Base-by-base conservation (phyloP, 2,797 vertebrate species). In the Catamblyrhynchus diadema region DNA sequence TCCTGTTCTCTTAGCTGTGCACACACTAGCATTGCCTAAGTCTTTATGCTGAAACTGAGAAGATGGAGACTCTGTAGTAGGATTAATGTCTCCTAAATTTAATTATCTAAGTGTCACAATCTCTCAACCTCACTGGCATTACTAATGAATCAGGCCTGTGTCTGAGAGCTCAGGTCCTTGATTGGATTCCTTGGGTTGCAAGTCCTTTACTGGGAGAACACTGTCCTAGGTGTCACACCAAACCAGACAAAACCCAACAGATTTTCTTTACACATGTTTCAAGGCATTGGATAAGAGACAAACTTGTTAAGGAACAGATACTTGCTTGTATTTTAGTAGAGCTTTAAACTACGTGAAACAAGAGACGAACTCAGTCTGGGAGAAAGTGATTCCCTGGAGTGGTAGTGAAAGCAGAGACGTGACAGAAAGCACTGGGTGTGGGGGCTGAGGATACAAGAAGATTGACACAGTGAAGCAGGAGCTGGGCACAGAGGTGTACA, bases 341-440 rank as follows among this genome's bases (percentile, higher is more conserved):
- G 19, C 2, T 79, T 66, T 77, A 59, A 81, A 62, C 7, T 69
- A 23, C 6, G 5, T 60, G 37, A 33, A 88, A 62, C 0, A 72
- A 30, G 48, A 45, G 25, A 41, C 1, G 1, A 59, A 35, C n/a
- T 61, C 0, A 14, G 25, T 22, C 42, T 84, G 28, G 32, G 30
- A 50, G 27, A 62, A 37, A 3, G 28, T 57, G 23, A n/a, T 72
- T 86, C 10, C 30, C 11, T n/a, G 13, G 9, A 2, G 10, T 30
- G 12, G 16, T 73, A 16, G 14, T 2, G 1, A 44, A 78, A 65
- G 8, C 20, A 82, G 69, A 50, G 9, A 11, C 12, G 14, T 0
- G 0, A 11, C 0, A 1, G 42, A 71, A 81, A 66, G 13, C 0
- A 0, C 13, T 39, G 15, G 8, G 4, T 42, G 30, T 56, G 28